Base-by-base conservation (phyloP, 2,113 vertebrate genomes). In the Amazona guildingii region DNA sequence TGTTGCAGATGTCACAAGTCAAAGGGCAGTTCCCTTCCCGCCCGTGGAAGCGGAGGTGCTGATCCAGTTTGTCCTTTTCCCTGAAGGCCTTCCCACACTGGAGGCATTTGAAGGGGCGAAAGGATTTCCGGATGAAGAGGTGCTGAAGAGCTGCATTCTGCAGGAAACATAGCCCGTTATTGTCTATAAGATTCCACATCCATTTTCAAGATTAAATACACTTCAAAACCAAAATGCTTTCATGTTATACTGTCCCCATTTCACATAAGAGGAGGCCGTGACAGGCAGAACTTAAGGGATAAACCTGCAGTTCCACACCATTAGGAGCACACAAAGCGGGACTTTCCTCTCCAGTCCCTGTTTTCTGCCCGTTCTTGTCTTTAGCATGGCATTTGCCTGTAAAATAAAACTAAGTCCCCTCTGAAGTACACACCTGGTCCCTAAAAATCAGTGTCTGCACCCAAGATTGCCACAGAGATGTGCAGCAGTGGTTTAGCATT, bases 81-180 rank as follows among this genome's bases (percentile, higher is more conserved):
- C 99, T 98, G 97, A 99, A 99, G 52, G 99, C 99, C 96, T 99
- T 99, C 41, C 99, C 99, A 20, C 99, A 99, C 93, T 99, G 99
- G 43, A 98, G 97, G 95, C 99, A 99, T 92, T 99, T 99, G 95
- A 99, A 99, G 0, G 99, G 99, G 59, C 99, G 99, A 90, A 99
- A 99, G 41, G 99, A 99, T 96, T 99, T 99, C 67, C 99, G 97
- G 79, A 99, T 99, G 97, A 99, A 99, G 37, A 99, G 98, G 95
- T 99, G 99, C 97, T 99, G 99, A 52, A 99, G 98, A 15, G 99
- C 99, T 49, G 99, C 99, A 21, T 99, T 99, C 99, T 99, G 98
- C 57, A 98, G 98, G 84, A 93, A 89, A 74, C 17, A 84, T 3
- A 51, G 33, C 16, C 37, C 79, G 54, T 29, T 35, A 13, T 23